These are phyloP conservation scores for Ploceus nigricollis DNA, from an alignment of 2,113 vertebrate species.

Conservation along the genomic window DNA sequence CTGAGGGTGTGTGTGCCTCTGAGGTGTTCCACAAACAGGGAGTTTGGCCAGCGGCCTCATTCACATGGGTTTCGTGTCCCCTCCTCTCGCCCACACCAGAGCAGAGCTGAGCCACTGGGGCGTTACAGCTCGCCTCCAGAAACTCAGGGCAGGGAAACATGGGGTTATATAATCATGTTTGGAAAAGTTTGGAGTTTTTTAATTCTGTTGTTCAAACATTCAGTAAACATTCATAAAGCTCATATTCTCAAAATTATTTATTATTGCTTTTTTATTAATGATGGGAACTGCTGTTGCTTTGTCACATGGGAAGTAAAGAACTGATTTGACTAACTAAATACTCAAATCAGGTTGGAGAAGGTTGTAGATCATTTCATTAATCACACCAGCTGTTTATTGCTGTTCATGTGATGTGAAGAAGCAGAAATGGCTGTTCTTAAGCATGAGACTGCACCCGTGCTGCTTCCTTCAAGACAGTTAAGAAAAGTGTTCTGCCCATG, in stretches of 20 bases:
- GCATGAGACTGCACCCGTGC: neutral
- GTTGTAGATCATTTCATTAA: conserved; percentile 17
- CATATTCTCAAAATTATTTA: neutral
- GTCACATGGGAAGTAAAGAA: neutral
- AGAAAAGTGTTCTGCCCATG: neutral
- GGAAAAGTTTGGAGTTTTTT: neutral
- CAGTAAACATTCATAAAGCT: neutral
- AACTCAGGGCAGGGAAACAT: neutral
- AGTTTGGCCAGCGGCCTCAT: neutral
- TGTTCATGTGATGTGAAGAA: neutral
- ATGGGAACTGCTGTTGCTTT: neutral
- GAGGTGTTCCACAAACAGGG: neutral
- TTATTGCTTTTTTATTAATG: neutral
- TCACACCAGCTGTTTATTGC: neutral
- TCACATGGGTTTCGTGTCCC: accelerated
- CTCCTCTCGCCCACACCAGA: accelerated
- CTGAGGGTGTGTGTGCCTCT: accelerated
- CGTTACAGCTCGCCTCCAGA: accelerated
- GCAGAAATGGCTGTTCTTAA: neutral
- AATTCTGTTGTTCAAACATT: neutral
- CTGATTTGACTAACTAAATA: conserved; percentile 28
- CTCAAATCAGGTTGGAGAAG: neutral
- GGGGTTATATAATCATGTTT: accelerated
- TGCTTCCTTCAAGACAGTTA: neutral
- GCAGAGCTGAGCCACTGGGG: neutral